Conservation (phyloP, 2,797 vertebrate genomes). For the Onychomys leucogaster region DNA sequence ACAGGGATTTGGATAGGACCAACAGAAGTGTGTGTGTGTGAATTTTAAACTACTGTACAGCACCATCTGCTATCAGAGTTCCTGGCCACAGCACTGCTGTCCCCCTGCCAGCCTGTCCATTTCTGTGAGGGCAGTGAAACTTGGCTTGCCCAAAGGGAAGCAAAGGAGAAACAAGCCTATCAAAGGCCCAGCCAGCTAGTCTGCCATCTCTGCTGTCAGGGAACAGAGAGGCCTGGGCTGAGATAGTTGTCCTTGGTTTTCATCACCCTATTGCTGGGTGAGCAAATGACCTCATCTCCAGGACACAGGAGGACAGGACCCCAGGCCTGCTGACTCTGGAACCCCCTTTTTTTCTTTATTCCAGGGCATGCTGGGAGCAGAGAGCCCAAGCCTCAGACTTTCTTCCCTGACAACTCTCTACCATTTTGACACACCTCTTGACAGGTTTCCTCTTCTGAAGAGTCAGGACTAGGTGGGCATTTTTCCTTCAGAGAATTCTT, state of each 20-base stretch:
- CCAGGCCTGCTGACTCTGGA: background rate
- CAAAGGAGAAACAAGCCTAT: background rate
- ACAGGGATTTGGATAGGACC: background rate
- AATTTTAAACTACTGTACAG: rapidly evolving
- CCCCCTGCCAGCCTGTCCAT: rapidly evolving
- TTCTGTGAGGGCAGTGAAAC: background rate
- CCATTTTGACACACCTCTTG: background rate
- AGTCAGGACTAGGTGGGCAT: background rate
- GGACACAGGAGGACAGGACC: rapidly evolving
- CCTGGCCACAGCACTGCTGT: background rate
- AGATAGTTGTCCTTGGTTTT: too few species aligned
- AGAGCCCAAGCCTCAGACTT: background rate
- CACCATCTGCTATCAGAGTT: background rate
- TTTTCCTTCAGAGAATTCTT: background rate
- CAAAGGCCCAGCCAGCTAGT: background rate
- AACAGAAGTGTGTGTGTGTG: background rate
- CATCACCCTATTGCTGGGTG: background rate
- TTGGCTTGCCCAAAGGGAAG: background rate
- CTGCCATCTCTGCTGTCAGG: background rate
- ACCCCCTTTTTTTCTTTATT: rapidly evolving
- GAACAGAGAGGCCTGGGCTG: background rate
- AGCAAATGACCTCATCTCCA: rapidly evolving
- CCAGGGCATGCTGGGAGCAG: background rate
- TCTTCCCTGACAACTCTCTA: background rate
- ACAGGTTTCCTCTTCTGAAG: background rate